A percentile compares a stretch with the other conserved stretches of the same genome.
These are phyloP conservation scores for Clamator glandarius DNA, from an alignment of 2,797 vertebrate genomes.

Conservation along the genomic window DNA sequence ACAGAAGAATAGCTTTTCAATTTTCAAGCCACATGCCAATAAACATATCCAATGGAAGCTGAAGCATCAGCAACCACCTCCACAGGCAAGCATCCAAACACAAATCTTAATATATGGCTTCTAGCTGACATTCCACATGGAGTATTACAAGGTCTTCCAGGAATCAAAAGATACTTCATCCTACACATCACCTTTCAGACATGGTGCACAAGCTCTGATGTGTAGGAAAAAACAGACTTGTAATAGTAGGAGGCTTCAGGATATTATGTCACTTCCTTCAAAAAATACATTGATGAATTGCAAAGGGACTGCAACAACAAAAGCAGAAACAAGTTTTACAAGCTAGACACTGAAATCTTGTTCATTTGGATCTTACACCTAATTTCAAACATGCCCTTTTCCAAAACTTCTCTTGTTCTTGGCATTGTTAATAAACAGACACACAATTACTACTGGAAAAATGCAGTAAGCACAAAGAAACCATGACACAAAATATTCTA, in stretches of 20 bases:
- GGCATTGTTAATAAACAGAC: background rate
- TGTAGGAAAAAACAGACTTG: background rate
- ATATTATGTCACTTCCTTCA: background rate
- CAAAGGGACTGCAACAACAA: background rate
- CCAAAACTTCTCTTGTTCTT: background rate
- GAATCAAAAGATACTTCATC: background rate
- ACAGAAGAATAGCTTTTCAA: background rate
- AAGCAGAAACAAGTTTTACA: background rate
- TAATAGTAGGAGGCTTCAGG: background rate
- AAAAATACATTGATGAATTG: background rate
- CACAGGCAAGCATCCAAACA: background rate
- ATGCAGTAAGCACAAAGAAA: background rate
- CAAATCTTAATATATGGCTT: background rate
- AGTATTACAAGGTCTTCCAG: background rate
- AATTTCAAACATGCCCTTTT: background rate
- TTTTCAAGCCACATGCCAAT: background rate
- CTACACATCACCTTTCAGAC: background rate
- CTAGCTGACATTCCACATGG: background rate
- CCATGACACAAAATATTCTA: background rate
- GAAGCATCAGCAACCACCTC: background rate
- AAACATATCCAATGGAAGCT: constrained; percentile 19
- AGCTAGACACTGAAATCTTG: background rate
- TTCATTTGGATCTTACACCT: background rate
- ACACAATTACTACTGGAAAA: background rate
- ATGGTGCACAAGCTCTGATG: background rate